Conservation (phyloP, 35 echinoderm and acorn worm species). For the Ophiothrix spiculata region DNA sequence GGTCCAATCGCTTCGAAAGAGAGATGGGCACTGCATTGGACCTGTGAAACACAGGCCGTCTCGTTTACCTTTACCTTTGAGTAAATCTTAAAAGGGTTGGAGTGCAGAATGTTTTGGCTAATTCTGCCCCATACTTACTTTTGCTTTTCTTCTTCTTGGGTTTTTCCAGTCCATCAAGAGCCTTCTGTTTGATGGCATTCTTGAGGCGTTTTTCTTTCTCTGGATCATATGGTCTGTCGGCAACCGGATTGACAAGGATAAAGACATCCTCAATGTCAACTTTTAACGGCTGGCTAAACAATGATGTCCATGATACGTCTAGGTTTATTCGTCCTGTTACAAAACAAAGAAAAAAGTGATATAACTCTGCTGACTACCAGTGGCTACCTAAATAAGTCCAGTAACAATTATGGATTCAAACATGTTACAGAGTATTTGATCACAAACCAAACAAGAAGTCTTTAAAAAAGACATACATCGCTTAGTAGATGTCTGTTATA, state of each 20-base stretch:
- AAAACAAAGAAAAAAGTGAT: background rate
- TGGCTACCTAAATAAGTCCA: background rate
- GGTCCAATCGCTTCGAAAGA: too few species aligned
- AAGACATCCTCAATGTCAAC: slow-evolving; percentile 89
- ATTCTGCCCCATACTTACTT: slow-evolving; percentile 2
- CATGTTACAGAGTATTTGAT: too few species aligned
- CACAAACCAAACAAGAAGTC: too few species aligned
- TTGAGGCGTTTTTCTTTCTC: slow-evolving; percentile 50
- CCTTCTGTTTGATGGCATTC: slow-evolving; percentile 74
- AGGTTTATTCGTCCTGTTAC: slow-evolving; percentile 65
- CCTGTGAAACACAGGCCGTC: too few species aligned
- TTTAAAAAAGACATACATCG: too few species aligned
- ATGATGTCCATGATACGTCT: slow-evolving; percentile 79
- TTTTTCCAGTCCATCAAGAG: slow-evolving; percentile 62
- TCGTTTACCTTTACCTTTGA: too few species aligned
- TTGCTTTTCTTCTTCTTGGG: slow-evolving; percentile 55
- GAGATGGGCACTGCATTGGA: too few species aligned
- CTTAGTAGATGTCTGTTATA: too few species aligned
- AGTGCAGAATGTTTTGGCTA: too few species aligned
- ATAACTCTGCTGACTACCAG: background rate
- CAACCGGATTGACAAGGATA: slow-evolving; percentile 66
- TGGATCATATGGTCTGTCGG: slow-evolving; percentile 87
- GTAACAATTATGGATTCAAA: background rate
- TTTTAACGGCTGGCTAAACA: slow-evolving; percentile 73
- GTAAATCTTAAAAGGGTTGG: too few species aligned